Conservation (phyloP, 2,888 invertebrate species). For the Platycheirus albimanus region DNA sequence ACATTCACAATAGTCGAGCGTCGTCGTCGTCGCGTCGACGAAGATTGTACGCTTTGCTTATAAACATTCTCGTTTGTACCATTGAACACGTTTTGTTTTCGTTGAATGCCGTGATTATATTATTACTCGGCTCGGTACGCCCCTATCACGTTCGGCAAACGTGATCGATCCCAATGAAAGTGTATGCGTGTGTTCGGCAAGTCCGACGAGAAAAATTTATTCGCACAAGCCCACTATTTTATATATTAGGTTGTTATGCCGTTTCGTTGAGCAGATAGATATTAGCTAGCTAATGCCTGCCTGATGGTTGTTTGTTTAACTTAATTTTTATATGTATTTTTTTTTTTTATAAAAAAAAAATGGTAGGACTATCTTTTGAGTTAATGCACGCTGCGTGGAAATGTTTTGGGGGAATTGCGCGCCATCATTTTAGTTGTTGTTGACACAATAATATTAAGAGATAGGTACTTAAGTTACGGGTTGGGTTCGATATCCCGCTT, state of each 20-base stretch:
- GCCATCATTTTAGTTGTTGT: slow-evolving; percentile 28
- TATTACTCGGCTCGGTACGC: slow-evolving; percentile 63
- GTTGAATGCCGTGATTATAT: slow-evolving; percentile 67
- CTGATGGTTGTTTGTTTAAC: slow-evolving; percentile 63
- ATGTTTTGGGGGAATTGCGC: slow-evolving; percentile 37
- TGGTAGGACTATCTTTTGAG: slow-evolving; percentile 34
- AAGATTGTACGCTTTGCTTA: slow-evolving; percentile 53
- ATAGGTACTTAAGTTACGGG: no score
- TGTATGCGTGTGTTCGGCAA: slow-evolving; percentile 25
- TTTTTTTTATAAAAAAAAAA: slow-evolving; percentile 37
- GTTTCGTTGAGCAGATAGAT: slow-evolving; percentile 4
- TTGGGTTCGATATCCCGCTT: no score
- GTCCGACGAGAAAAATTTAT: slow-evolving; percentile 46
- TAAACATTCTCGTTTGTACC: neutral
- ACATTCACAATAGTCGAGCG: no score
- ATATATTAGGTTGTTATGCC: slow-evolving; percentile 47
- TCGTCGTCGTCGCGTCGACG: slow-evolving; percentile 5
- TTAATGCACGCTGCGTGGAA: slow-evolving; percentile 42
- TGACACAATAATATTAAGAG: slow-evolving; percentile 25
- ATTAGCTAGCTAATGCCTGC: neutral
- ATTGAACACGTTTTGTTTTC: slow-evolving; percentile 70
- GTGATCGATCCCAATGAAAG: slow-evolving; percentile 58
- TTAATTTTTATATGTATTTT: slow-evolving; percentile 26
- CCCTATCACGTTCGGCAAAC: slow-evolving; percentile 73
- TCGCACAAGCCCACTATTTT: slow-evolving; percentile 69